These are phyloP conservation scores for Lycodopsis pacificus DNA, from an alignment of 2,797 vertebrate species.

Conservation along the genomic window DNA sequence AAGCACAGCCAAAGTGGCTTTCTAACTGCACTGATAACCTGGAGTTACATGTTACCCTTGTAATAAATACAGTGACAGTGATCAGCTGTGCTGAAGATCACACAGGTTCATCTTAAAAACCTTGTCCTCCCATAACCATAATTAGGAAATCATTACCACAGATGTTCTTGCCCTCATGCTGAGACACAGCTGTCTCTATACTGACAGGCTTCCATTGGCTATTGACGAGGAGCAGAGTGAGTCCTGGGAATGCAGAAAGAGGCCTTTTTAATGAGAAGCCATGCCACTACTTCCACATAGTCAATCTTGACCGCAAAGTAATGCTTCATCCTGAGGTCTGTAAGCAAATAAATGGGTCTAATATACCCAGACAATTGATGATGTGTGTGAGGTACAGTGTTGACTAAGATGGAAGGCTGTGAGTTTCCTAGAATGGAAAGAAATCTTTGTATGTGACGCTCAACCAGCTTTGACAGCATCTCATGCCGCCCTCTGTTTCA, in stretches of 20 bases:
- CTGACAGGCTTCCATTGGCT: conserved; percentile 56
- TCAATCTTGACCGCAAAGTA: conserved; percentile 21
- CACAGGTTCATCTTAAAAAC: conserved; percentile 62
- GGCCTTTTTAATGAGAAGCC: conserved; percentile 61
- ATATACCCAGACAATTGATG: conserved; percentile 26
- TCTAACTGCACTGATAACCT: conserved; percentile 34
- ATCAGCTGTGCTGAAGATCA: conserved; percentile 70
- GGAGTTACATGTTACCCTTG: conserved; percentile 40
- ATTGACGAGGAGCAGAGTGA: conserved; percentile 26
- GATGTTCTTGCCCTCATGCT: conserved; percentile 54
- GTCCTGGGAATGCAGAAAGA: conserved; percentile 59
- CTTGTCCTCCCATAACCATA: conserved; percentile 69
- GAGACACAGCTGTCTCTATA: conserved; percentile 77
- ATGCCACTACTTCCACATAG: conserved; percentile 10
- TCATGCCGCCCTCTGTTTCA: conserved; percentile 34
- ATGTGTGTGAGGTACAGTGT: conserved; percentile 7
- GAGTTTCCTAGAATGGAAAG: conserved; percentile 38
- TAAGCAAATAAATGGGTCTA: conserved; percentile 24
- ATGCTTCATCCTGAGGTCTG: conserved; percentile 16
- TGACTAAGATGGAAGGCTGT: background rate
- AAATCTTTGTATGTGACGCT: conserved; percentile 13
- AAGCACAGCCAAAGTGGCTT: background rate
- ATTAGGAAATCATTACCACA: conserved; percentile 71
- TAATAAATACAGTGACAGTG: conserved; percentile 54
- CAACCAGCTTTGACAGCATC: conserved; percentile 14